Evolutionary conservation across 1,140 invertebrate genomes (phyloP).

Genomic region (Lordiphosa clarofinis): DNA sequence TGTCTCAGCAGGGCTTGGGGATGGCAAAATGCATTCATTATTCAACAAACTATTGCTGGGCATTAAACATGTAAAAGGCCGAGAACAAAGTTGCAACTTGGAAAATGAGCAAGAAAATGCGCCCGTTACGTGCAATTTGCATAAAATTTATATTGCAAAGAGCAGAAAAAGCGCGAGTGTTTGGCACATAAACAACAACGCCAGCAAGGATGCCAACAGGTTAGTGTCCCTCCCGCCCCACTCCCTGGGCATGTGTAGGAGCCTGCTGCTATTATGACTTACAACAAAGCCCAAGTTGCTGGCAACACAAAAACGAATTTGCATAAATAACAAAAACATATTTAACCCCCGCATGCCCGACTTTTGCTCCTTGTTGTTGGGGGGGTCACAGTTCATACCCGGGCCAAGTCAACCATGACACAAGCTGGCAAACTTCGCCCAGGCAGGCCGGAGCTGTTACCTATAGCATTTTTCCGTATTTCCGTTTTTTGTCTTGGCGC

Average conservation of each 20-base stretch:
- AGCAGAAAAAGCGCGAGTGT: slow-evolving; percentile 42
- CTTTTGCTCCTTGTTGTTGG: slow-evolving; percentile 29
- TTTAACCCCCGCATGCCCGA: slow-evolving; percentile 59
- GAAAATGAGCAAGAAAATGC: slow-evolving; percentile 67
- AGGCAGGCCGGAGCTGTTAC: slow-evolving; percentile 41
- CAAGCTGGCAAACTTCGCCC: slow-evolving; percentile 65
- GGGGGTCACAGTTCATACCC: slow-evolving; percentile 51
- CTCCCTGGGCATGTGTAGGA: slow-evolving; percentile 24
- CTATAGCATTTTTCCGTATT: slow-evolving; percentile 22
- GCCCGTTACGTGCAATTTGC: slow-evolving; percentile 61
- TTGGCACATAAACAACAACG: slow-evolving; percentile 65
- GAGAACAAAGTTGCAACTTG: slow-evolving; percentile 56
- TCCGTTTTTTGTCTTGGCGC: slow-evolving; percentile 29
- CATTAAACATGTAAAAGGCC: slow-evolving; percentile 64
- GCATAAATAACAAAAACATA: slow-evolving; percentile 77
- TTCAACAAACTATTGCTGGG: slow-evolving; percentile 59
- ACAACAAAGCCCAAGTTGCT: slow-evolving; percentile 66
- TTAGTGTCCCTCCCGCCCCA: slow-evolving; percentile 29
- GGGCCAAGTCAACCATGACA: slow-evolving; percentile 52
- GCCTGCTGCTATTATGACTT: slow-evolving; percentile 56
- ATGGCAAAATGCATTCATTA: slow-evolving; percentile 52
- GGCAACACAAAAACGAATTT: slow-evolving; percentile 71
- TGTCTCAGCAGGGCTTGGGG: slow-evolving; percentile 24
- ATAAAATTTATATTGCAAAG: slow-evolving; percentile 52
- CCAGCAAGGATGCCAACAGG: slow-evolving; percentile 53